Evolutionary conservation across 1,140 invertebrate species (phyloP).

Genomic region (Vollenhovia emeryi): DNA sequence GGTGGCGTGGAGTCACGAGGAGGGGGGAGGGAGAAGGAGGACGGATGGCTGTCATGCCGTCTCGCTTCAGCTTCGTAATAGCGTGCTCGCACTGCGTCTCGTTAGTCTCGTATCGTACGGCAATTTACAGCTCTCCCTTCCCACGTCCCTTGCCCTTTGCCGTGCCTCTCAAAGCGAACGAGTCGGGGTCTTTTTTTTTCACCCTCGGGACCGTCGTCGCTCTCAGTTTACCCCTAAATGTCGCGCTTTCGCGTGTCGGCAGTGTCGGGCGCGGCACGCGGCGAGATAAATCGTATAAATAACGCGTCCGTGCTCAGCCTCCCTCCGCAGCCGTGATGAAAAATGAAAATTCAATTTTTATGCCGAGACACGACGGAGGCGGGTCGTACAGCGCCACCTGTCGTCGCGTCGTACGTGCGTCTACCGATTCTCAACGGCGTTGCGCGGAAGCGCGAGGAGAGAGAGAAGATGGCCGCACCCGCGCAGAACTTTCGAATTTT

Average conservation of each 20-base stretch:
- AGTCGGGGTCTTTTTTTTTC: background rate
- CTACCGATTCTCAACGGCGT: too few species aligned
- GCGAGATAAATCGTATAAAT: background rate
- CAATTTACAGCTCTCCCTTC: background rate
- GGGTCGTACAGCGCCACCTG: background rate
- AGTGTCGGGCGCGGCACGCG: background rate
- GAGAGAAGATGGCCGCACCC: background rate
- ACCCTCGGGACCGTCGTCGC: background rate
- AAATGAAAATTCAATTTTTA: constrained; percentile 52
- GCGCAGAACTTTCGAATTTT: constrained; percentile 16
- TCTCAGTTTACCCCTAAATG: background rate
- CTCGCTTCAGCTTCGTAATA: constrained; percentile 2
- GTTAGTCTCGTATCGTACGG: too few species aligned
- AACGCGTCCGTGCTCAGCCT: background rate
- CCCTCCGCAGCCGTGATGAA: background rate
- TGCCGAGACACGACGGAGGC: background rate
- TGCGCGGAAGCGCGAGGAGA: background rate
- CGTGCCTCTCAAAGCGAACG: background rate
- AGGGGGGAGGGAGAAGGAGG: background rate
- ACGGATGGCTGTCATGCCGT: constrained; percentile 12
- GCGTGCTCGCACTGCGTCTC: background rate
- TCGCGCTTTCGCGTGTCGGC: background rate
- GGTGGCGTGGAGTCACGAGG: too few species aligned
- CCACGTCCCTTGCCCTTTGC: background rate
- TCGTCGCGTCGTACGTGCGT: too few species aligned